Evolutionary conservation across 2,797 vertebrate species (phyloP).

Genomic region (Valencia hispanica): DNA sequence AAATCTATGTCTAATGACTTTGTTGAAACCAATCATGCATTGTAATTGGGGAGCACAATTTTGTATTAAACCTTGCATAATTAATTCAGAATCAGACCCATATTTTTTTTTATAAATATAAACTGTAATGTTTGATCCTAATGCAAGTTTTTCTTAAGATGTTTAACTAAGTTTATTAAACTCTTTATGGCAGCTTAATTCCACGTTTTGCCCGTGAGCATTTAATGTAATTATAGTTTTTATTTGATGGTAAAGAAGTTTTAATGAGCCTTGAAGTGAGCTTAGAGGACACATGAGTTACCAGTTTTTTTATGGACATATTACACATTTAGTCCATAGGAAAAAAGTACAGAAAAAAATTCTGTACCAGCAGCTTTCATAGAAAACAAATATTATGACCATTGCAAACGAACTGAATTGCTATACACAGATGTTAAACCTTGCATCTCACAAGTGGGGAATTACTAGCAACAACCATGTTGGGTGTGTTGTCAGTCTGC

Average conservation of each 20-base stretch:
- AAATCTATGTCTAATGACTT: slow-evolving; percentile 41
- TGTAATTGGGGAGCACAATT: slow-evolving; percentile 31
- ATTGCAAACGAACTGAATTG: neutral
- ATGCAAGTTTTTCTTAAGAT: neutral
- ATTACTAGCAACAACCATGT: neutral
- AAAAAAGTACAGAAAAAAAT: neutral
- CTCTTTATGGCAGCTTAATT: neutral
- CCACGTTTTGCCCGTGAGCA: neutral
- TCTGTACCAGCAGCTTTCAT: neutral
- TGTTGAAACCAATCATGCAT: slow-evolving; percentile 30
- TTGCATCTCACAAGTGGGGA: neutral
- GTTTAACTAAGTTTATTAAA: neutral
- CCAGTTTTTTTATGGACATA: neutral
- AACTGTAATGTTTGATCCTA: neutral
- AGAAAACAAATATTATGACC: neutral
- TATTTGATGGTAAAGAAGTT: neutral
- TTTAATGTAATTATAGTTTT: neutral
- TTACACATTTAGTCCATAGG: neutral
- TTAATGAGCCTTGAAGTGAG: neutral
- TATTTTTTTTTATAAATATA: neutral
- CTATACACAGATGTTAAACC: neutral
- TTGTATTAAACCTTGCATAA: slow-evolving; percentile 28
- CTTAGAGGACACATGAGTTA: neutral
- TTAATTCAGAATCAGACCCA: slow-evolving; percentile 18
- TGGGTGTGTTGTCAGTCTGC: neutral